Percentiles rank a stretch among this genome's conserved stretches.
Conservation (phyloP, 2,888 invertebrate species). For the Pocota personata region DNA sequence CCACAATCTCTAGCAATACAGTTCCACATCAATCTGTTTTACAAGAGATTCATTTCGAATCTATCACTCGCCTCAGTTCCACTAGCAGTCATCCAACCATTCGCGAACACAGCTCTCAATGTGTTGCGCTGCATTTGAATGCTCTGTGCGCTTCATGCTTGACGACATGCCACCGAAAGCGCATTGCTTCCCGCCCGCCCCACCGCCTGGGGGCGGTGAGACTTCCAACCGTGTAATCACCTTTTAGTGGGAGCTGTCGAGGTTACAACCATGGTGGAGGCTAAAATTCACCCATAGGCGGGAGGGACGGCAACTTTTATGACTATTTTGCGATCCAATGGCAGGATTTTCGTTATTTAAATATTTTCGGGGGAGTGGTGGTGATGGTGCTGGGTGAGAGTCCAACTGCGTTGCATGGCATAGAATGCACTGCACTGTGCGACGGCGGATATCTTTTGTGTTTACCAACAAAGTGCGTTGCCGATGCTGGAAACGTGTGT, state of each 20-base stretch:
- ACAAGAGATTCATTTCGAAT: constrained; percentile 27
- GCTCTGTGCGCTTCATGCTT: constrained; percentile 38
- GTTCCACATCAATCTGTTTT: constrained; percentile 22
- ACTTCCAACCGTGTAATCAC: constrained; percentile 59
- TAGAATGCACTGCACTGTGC: not conserved
- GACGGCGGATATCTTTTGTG: constrained; percentile 21
- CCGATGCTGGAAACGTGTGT: constrained; percentile 60
- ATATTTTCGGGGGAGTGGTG: constrained; percentile 45
- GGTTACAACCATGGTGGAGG: constrained; percentile 56
- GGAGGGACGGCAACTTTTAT: constrained; percentile 25
- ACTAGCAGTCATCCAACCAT: constrained; percentile 13
- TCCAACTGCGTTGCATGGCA: not conserved
- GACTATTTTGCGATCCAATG: constrained; percentile 12
- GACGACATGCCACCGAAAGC: constrained; percentile 45
- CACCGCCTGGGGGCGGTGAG: not conserved
- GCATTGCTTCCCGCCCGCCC: not conserved
- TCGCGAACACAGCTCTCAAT: constrained; percentile 4
- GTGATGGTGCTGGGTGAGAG: not conserved
- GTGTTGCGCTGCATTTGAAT: constrained; percentile 56
- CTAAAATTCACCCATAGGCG: constrained; percentile 30
- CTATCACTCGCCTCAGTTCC: constrained; percentile 33
- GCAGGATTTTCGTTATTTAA: constrained; percentile 47
- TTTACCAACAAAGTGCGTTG: constrained; percentile 25
- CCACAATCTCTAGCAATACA: constrained; percentile 13
- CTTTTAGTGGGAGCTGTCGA: constrained; percentile 64